phyloP scores from a whole-genome alignment of 1,140 invertebrate genomes.

The Drosophila bifasciata region DNA sequence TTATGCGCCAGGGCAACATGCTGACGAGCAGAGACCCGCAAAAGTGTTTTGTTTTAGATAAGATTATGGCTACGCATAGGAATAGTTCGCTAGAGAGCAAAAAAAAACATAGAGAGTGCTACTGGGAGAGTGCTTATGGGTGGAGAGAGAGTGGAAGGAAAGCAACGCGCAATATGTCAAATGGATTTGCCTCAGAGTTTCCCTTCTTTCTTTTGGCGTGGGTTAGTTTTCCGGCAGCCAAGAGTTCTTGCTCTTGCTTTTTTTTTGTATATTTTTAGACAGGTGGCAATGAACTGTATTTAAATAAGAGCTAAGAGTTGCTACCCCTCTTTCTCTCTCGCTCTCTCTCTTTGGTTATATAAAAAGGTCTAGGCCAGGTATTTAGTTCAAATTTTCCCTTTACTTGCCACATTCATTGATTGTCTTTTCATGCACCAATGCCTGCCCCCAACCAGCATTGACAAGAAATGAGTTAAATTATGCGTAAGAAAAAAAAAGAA shows the following conservation, averaged over 20 bases:
- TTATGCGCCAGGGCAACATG: constrained; percentile 58
- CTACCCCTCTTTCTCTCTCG: not conserved
- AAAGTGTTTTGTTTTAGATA: constrained; percentile 80
- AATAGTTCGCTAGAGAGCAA: constrained; percentile 7
- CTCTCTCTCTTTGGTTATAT: constrained; percentile 41
- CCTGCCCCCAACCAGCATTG: constrained; percentile 34
- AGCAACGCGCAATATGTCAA: constrained; percentile 73
- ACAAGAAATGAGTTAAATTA: constrained; percentile 70
- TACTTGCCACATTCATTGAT: not conserved
- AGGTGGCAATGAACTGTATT: constrained; percentile 72
- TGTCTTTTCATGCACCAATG: not conserved
- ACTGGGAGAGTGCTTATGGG: not conserved
- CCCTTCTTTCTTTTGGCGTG: constrained; percentile 27
- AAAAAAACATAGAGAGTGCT: not conserved
- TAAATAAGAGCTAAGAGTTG: constrained; percentile 6
- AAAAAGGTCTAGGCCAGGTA: constrained; percentile 71
- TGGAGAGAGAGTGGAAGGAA: constrained; percentile 8
- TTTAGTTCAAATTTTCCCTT: constrained; percentile 11
- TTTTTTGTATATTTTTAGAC: constrained; percentile 61
- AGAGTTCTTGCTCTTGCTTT: no score
- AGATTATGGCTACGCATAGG: constrained; percentile 59
- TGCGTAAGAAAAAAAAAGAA: constrained; percentile 61
- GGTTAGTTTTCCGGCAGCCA: constrained; percentile 58
- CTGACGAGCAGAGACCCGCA: constrained; percentile 20
- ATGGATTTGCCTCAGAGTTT: constrained; percentile 63